Percentiles rank a stretch among this genome's conserved stretches.
These are phyloP conservation scores for Lucilia sericata DNA, from an alignment of 1,140 invertebrate species.

Conservation along the genomic window DNA sequence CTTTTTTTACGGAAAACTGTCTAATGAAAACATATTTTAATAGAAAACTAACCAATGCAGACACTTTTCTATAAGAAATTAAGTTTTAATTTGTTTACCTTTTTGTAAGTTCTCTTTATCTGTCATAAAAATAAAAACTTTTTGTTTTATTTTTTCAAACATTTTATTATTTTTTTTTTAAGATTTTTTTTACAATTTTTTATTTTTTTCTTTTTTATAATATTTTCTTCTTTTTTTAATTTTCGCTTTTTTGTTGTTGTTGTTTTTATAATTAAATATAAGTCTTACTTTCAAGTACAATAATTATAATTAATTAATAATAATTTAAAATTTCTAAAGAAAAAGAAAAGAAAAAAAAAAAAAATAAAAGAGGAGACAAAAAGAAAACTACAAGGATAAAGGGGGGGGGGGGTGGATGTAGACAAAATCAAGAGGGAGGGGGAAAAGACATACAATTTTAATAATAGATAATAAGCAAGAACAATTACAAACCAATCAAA, in stretches of 20 bases:
- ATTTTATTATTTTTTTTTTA: slow-evolving; percentile 40
- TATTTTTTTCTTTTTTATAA: slow-evolving; percentile 24
- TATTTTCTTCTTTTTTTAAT: slow-evolving; percentile 40
- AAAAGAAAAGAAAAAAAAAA: slow-evolving; percentile 42
- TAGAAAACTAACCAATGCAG: too few species aligned
- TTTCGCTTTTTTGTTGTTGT: background rate
- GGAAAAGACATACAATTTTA: background rate
- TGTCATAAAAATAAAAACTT: background rate
- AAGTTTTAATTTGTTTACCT: too few species aligned
- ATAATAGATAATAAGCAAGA: background rate
- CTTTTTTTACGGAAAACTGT: background rate
- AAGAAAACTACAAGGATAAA: slow-evolving; percentile 23
- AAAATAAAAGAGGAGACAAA: slow-evolving; percentile 26
- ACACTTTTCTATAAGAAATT: background rate
- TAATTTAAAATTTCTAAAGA: slow-evolving; percentile 45
- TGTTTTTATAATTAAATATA: slow-evolving; percentile 48
- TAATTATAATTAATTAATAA: slow-evolving; percentile 46
- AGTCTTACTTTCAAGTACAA: slow-evolving; percentile 51
- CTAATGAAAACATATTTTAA: background rate
- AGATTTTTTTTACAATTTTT: slow-evolving; percentile 21
- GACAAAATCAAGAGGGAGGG: background rate
- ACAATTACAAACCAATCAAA: background rate
- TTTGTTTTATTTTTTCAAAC: slow-evolving; percentile 24
- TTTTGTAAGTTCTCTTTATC: too few species aligned
- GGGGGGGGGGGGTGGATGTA: background rate